Base-by-base conservation (phyloP, 2,113 vertebrate genomes). In the Eonycteris spelaea region DNA sequence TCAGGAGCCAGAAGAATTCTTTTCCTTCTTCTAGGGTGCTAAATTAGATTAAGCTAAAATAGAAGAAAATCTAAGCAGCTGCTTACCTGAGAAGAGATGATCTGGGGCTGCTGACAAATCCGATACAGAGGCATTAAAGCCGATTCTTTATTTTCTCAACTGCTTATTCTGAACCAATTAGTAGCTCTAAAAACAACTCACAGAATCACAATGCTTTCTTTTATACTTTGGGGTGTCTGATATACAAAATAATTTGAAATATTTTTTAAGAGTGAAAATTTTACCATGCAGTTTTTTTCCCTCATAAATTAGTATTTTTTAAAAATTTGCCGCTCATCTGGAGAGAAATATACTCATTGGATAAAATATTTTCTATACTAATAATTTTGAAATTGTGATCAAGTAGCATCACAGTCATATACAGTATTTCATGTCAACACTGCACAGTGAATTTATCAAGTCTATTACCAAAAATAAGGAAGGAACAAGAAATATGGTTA, bases 301-400 rank as follows among this genome's bases (percentile, higher is more conserved):
- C 48, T 92, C 35, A 61, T 74, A 55, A 57, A 74, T 67, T 94
- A 71, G 5, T 53, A 38, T 82, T 79, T 70, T 3, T 35, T 78
- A 83, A 40, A 11, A 38, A 74, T 89, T 77, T 15, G 38, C 5
- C 22, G 35, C 33, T 86, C 26, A 83, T 55, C 45, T 95, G 38
- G 40, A 91, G 53, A 86, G 30, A 68, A 94, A 90, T 78, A 78
- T 83, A 74, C 15, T 68, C 40, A 87, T 8, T 87, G n/a, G 33
- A 63, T 59, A 85, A 92, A 87, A 53, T 77, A 40, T 57, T 95
- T 94, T 94, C 61, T 92, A 40, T 57, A 19, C 14, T 90, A 71
- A 67, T 82, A 90, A 86, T 90, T 86, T 77, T 77, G 79, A 90
- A 86, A 82, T 73, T 63, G 11, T 53, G 22, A 38, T 33, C 38